Base-by-base conservation (phyloP, 2,113 vertebrate species). In the Hippolais icterina region DNA sequence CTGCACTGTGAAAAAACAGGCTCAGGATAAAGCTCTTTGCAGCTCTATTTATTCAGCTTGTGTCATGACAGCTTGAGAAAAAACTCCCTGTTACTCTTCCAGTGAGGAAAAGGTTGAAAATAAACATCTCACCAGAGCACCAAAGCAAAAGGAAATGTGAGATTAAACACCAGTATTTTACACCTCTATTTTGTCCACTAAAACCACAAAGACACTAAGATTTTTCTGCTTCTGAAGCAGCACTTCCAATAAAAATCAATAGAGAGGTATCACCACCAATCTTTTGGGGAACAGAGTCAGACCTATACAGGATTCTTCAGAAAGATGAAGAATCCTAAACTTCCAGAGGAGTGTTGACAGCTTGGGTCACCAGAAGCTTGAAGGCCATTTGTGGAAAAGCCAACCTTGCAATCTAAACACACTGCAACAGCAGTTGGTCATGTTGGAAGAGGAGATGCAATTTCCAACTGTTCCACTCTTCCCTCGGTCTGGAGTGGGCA, bases 21-120 rank as follows among this genome's bases (percentile, higher is more conserved):
- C 37, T 72, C 22, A 5, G 46, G 59, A 77, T 53, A 29, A 83
- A 74, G 41, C 35, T 53, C 79, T 86, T 33, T 54, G 29, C 47
- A 61, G 42, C 16, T 83, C n/a, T 97, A 52, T 94, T 97, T 94
- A 79, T 93, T 93, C 96, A 94, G 90, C 86, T 95, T 95, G 86
- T 78, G 61, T 18, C 88, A 47, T 74, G 88, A 95, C 78, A 90
- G 49, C 88, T 94, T 94, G 71, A 86, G 66, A 95, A 93, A 92
- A 80, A 84, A 39, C 4, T 70, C 57, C 5, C 44, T 72, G 37
- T 68, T 80, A 74, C 66, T 60, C 33, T 18, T 86, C 28, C 85
- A 80, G 35, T 7, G 33, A 74, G 35, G 79, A 88, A 88, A 94
- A 77, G 19, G 3, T 33, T 63, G 60, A 94, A 95, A 93, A 92